Conservation (phyloP, 1,140 invertebrate genomes). For the Atta cephalotes region DNA sequence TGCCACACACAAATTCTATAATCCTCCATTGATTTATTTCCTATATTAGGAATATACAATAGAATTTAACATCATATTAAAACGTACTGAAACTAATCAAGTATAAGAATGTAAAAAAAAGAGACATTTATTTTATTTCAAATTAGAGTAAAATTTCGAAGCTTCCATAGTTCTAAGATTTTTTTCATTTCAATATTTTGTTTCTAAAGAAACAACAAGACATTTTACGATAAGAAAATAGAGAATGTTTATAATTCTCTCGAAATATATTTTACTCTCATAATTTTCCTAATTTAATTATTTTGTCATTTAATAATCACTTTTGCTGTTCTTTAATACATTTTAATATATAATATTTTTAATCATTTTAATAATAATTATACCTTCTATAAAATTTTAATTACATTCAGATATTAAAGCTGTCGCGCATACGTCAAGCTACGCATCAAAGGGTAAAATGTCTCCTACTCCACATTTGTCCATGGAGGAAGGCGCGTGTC, state of each 20-base stretch:
- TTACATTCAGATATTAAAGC: background rate
- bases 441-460: slow-evolving; percentile 19
- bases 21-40: background rate
- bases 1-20: background rate
- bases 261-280: background rate
- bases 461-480: slow-evolving; percentile 34
- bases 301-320: background rate
- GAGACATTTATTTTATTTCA: background rate
- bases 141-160: background rate
- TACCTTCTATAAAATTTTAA: background rate
- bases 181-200: background rate
- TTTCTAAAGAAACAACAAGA: background rate
- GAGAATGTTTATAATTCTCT: background rate
- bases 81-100: background rate
- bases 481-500: slow-evolving; percentile 53
- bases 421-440: background rate
- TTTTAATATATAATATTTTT: background rate
- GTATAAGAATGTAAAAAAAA: background rate
- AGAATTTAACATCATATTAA: background rate
- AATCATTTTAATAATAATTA: background rate
- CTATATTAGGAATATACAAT: background rate
- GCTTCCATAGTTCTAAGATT: background rate
- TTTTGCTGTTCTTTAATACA: background rate
- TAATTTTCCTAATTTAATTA: slow-evolving; percentile 1
- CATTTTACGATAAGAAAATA: background rate